A percentile compares a stretch with the other conserved stretches of the same genome.
Evolutionary conservation across 2,888 invertebrate genomes (phyloP).

Genomic region (Nebria brevicollis): DNA sequence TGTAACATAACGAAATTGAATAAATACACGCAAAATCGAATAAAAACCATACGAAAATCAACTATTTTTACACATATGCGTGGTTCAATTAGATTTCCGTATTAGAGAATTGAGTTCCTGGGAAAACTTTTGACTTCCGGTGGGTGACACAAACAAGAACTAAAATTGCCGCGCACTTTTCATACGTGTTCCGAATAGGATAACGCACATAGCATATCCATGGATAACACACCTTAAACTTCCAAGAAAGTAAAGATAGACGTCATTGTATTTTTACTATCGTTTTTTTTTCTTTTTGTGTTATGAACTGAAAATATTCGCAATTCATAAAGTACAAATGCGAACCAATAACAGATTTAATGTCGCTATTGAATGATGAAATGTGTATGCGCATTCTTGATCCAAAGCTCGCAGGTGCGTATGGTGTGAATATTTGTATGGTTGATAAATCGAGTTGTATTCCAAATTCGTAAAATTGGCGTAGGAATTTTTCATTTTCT

Average conservation of each 20-base stretch:
- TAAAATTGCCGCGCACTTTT: neutral
- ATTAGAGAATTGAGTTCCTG: neutral
- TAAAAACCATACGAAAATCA: neutral
- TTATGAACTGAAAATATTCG: too few species aligned
- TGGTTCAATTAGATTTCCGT: neutral
- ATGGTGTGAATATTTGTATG: neutral
- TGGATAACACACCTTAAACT: neutral
- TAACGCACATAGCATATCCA: neutral
- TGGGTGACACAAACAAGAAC: neutral
- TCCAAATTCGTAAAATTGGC: neutral
- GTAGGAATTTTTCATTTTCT: neutral
- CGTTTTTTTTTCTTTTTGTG: too few species aligned
- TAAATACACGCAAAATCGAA: neutral
- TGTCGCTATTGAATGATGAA: too few species aligned
- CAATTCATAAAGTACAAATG: too few species aligned
- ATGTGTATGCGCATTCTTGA: neutral
- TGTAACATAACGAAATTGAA: neutral
- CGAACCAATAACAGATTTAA: too few species aligned
- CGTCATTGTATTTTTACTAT: too few species aligned
- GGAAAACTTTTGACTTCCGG: neutral
- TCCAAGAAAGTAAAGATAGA: neutral
- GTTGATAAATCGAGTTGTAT: neutral
- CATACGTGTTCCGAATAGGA: neutral
- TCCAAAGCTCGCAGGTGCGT: neutral
- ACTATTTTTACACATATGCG: neutral